A percentile compares a stretch with the other conserved stretches of the same genome.
Evolutionary conservation across 2,113 vertebrate species (phyloP).

Genomic region (Muntiacus muntjak): DNA sequence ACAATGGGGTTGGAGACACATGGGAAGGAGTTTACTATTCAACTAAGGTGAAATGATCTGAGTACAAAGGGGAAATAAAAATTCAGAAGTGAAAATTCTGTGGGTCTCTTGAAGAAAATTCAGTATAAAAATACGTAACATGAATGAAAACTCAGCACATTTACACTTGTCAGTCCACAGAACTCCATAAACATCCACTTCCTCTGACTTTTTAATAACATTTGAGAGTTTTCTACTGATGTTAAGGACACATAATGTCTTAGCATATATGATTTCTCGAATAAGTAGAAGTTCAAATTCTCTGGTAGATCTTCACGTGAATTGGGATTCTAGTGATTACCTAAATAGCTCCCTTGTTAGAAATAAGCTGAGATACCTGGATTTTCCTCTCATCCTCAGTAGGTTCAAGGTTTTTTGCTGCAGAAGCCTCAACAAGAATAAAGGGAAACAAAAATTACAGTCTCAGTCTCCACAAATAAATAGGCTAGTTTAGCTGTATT

Average conservation of each 20-base stretch:
- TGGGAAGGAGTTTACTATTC: neutral
- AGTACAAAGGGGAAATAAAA: neutral
- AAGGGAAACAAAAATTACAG: neutral
- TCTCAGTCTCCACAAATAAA: neutral
- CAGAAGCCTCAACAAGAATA: neutral
- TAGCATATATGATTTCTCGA: neutral
- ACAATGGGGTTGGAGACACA: neutral
- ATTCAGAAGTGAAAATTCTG: neutral
- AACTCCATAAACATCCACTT: neutral
- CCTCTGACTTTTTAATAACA: neutral
- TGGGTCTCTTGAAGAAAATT: neutral
- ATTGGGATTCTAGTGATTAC: neutral
- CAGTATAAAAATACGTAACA: neutral
- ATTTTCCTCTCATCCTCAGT: neutral
- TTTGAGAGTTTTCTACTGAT: neutral
- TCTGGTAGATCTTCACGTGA: neutral
- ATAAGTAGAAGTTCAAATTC: neutral
- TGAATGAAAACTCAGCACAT: neutral
- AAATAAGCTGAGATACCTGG: neutral
- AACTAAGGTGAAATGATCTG: neutral
- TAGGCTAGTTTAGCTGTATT: neutral
- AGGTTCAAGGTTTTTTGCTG: neutral
- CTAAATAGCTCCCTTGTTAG: neutral
- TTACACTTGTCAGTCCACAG: neutral
- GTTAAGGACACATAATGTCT: neutral